phyloP scores from a whole-genome alignment of 2,113 vertebrate species.

The Penelope pileata region DNA sequence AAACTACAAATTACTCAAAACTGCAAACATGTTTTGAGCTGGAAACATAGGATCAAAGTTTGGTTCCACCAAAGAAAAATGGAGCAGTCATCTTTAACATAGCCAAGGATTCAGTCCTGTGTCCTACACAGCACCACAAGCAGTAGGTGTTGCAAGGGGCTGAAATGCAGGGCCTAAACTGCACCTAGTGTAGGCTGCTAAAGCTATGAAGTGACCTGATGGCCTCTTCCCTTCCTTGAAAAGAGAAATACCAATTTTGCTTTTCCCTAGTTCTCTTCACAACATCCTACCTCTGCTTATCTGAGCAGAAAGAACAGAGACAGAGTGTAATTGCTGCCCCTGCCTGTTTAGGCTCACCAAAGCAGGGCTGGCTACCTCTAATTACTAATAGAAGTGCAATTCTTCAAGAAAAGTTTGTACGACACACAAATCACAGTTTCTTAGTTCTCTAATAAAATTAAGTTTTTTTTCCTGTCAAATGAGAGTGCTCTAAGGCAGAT shows the following conservation, averaged over 20 bases:
- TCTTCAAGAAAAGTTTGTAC: fast-evolving
- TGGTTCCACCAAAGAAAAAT: background rate
- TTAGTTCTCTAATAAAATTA: background rate
- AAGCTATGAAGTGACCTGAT: background rate
- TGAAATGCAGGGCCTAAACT: background rate
- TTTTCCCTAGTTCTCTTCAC: slow-evolving; percentile 31
- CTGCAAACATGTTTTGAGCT: background rate
- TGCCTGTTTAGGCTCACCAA: background rate
- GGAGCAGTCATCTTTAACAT: background rate
- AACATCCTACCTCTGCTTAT: background rate
- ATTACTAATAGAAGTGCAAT: background rate
- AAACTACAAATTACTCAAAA: background rate
- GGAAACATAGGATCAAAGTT: background rate
- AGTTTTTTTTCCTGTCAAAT: background rate
- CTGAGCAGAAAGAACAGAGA: slow-evolving; percentile 2
- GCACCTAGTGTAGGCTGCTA: background rate
- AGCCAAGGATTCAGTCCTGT: fast-evolving
- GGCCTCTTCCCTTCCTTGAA: background rate
- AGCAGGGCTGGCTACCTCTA: background rate
- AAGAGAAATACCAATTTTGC: background rate
- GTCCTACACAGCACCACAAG: fast-evolving
- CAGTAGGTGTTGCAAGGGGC: background rate
- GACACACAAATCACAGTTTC: background rate
- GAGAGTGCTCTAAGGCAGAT: background rate
- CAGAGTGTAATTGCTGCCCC: background rate